A percentile compares a stretch with the other conserved stretches of the same genome.
phyloP scores from a whole-genome alignment of 2,888 invertebrate species.

The Mythimna ferrago region DNA sequence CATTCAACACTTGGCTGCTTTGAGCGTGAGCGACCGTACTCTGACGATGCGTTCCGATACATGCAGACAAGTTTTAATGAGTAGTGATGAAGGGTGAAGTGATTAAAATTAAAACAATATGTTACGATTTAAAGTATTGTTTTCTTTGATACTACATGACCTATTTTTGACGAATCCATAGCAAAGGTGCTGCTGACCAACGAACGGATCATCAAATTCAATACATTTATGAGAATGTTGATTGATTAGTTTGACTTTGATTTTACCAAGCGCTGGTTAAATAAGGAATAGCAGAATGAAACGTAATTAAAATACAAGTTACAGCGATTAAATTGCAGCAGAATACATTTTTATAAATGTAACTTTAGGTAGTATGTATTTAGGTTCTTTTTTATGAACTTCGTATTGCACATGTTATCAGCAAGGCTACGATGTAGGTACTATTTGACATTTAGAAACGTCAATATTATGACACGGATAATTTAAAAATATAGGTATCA shows the following conservation, averaged over 20 bases:
- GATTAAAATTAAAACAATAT: neutral
- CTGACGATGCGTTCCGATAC: constrained; percentile 48
- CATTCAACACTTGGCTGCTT: constrained; percentile 53
- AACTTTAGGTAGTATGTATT: neutral
- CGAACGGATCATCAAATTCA: neutral
- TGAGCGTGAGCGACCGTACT: constrained; percentile 26
- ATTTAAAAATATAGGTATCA: neutral
- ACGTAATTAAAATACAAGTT: no score
- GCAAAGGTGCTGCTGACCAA: neutral
- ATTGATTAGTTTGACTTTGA: no score
- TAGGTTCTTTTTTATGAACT: neutral
- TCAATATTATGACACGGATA: constrained; percentile 7
- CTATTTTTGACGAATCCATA: neutral
- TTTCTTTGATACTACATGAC: neutral
- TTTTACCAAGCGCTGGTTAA: constrained; percentile 2
- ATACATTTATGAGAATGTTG: neutral
- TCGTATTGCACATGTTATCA: neutral
- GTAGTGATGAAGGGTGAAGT: neutral
- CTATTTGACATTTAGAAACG: constrained; percentile 16
- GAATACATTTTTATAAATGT: neutral
- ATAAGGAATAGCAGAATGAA: no score
- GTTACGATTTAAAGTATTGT: neutral
- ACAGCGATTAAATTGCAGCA: no score
- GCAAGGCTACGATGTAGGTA: neutral
- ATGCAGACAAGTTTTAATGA: constrained; percentile 14